phyloP scores from a whole-genome alignment of 2,888 invertebrate species.

The Fragum whitleyi region DNA sequence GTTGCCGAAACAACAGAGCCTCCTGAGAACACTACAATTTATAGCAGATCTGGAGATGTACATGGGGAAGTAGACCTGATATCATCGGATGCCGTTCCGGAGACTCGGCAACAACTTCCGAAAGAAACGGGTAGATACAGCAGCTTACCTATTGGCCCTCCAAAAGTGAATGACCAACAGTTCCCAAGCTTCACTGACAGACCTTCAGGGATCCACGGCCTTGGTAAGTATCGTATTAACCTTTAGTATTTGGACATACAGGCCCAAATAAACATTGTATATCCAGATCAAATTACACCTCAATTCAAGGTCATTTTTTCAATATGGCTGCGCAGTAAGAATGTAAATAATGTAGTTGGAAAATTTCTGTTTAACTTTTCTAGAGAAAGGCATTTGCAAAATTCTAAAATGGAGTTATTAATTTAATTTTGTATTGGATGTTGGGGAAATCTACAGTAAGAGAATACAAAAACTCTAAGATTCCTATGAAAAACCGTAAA shows the following conservation, averaged over 20 bases:
- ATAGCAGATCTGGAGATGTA: not conserved
- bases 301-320: not conserved
- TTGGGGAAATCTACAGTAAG: too few species aligned
- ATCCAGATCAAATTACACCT: not conserved
- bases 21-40: not conserved
- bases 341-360: too few species aligned
- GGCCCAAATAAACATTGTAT: too few species aligned
- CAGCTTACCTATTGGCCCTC: conserved; percentile 66
- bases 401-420: too few species aligned
- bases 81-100: not conserved
- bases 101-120: not conserved
- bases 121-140: not conserved
- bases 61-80: not conserved
- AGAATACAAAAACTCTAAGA: too few species aligned
- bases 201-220: conserved; percentile 55
- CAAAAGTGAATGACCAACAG: conserved; percentile 45
- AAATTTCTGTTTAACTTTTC: too few species aligned
- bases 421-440: too few species aligned
- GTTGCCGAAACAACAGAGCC: conserved; percentile 21
- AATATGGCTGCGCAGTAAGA: too few species aligned
- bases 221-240: conserved; percentile 49
- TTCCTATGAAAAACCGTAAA: too few species aligned
- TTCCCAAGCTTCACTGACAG: conserved; percentile 61
- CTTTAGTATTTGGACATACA: too few species aligned
- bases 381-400: too few species aligned